phyloP scores from a whole-genome alignment of 2,888 invertebrate genomes.

The Euclidia mi region DNA sequence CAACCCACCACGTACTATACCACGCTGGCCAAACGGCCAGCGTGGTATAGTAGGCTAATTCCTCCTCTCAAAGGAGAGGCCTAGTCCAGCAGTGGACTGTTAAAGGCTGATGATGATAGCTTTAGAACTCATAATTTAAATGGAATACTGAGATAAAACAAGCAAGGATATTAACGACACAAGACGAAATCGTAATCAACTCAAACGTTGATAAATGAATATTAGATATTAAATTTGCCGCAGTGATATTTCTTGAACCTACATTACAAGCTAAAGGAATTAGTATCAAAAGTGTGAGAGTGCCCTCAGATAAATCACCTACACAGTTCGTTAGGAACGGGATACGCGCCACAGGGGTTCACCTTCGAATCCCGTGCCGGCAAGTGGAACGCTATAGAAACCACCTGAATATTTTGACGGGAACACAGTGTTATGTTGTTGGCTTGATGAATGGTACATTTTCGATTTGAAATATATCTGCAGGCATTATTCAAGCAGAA shows the following conservation, averaged over 20 bases:
- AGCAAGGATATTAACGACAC: too few relatives aligned
- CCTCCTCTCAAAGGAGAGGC: too few relatives aligned
- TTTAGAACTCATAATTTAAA: too few relatives aligned
- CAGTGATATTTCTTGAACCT: constrained; percentile 73
- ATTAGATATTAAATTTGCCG: constrained; percentile 56
- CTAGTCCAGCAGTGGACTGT: too few relatives aligned
- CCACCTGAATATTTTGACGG: constrained; percentile 88
- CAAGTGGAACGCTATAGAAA: constrained; percentile 83
- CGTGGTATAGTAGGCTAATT: too few relatives aligned
- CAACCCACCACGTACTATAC: too few relatives aligned
- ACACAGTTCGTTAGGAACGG: constrained; percentile 87
- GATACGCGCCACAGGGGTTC: constrained; percentile 82
- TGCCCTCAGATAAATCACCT: constrained; percentile 65
- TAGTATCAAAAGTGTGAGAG: constrained; percentile 79
- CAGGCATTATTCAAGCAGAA: not conserved
- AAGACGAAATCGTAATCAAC: not conserved
- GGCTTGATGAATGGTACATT: constrained; percentile 76
- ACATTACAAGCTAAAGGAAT: constrained; percentile 85
- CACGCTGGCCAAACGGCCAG: too few relatives aligned
- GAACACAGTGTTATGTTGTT: constrained; percentile 75
- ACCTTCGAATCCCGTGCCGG: constrained; percentile 81
- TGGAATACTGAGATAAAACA: too few relatives aligned
- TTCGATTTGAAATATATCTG: constrained; percentile 35
- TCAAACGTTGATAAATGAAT: constrained; percentile 51
- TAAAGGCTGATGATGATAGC: too few relatives aligned